These are phyloP conservation scores for Grantiella picta DNA, from an alignment of 2,113 vertebrate species.

Conservation along the genomic window DNA sequence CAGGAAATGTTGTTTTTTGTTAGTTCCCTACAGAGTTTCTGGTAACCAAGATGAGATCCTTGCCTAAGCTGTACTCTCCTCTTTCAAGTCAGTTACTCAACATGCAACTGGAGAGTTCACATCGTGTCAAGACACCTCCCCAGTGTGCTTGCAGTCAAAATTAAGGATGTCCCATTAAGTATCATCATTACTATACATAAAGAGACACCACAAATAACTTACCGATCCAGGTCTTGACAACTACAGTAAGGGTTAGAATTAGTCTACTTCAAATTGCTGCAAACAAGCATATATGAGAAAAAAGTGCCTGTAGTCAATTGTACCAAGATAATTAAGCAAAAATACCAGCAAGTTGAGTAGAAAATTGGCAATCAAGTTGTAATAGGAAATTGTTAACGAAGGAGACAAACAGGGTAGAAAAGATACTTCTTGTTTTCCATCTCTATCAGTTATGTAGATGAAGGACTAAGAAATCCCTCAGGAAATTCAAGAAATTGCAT, in stretches of 20 bases:
- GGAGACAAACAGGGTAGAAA: not conserved
- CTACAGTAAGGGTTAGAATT: not conserved
- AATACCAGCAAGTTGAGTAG: not conserved
- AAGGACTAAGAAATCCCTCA: not conserved
- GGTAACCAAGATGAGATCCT: not conserved
- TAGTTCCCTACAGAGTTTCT: not conserved
- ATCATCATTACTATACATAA: not conserved
- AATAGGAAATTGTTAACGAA: conserved; percentile 17
- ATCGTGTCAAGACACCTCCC: not conserved
- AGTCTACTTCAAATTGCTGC: not conserved
- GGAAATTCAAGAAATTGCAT: not conserved
- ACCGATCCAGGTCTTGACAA: not conserved
- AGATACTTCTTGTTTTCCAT: not conserved
- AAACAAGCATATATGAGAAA: not conserved
- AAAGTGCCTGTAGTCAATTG: not conserved
- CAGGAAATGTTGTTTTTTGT: not conserved
- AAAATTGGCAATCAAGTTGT: conserved; percentile 37
- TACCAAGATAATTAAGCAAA: not conserved
- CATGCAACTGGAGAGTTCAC: not conserved
- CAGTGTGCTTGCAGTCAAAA: not conserved
- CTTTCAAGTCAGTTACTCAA: not conserved
- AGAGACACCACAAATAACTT: not conserved
- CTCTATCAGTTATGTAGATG: conserved; percentile 5
- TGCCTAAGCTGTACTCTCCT: not conserved
- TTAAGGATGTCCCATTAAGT: not conserved